Evolutionary conservation across 2,113 vertebrate genomes (phyloP).

Genomic region (Gymnogyps californianus): DNA sequence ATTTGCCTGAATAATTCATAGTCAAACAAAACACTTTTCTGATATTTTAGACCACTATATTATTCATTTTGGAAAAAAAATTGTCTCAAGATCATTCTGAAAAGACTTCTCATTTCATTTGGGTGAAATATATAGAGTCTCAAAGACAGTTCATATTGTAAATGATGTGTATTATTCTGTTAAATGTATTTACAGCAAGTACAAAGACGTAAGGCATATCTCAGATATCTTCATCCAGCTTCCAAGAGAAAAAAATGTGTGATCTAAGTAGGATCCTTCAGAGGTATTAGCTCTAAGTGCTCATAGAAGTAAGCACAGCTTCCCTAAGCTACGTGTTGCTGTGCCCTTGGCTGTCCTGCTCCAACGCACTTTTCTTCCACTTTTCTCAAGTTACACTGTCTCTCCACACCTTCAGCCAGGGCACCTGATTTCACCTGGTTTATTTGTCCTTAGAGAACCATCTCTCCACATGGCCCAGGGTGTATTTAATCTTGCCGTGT

Average conservation of each 20-base stretch:
- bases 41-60: background rate
- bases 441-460: background rate
- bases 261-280: background rate
- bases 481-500: background rate
- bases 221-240: background rate
- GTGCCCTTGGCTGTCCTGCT: background rate
- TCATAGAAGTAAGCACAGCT: background rate
- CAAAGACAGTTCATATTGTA: background rate
- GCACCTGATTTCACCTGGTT: background rate
- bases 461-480: background rate
- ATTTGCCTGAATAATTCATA: constrained; percentile 50
- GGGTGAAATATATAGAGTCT: background rate
- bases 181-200: background rate
- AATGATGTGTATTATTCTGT: background rate
- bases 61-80: constrained; percentile 1
- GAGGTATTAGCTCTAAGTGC: background rate
- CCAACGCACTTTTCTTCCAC: background rate
- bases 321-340: background rate
- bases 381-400: background rate
- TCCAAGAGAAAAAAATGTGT: background rate
- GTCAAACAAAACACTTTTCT: background rate
- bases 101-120: constrained; percentile 22
- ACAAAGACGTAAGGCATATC: background rate
- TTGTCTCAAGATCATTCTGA: background rate
- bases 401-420: background rate